Evolutionary conservation across 2,888 invertebrate species (phyloP).

Genomic region (Ommatoiulus sabulosus): DNA sequence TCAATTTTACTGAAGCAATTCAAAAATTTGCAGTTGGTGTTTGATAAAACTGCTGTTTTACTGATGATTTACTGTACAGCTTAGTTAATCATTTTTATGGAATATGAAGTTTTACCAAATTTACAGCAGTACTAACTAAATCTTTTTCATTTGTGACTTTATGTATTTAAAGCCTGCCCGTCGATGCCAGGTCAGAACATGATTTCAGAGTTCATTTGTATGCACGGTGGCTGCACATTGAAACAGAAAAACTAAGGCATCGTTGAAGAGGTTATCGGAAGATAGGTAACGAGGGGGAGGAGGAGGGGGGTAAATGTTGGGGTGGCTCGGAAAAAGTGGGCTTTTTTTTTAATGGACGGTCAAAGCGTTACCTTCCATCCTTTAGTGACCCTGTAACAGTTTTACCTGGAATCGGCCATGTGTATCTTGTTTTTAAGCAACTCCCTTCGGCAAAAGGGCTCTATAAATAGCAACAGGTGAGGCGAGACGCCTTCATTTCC

Average conservation of each 20-base stretch:
- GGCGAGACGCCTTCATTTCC: slow-evolving; percentile 46
- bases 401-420: slow-evolving; percentile 41
- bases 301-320: not conserved
- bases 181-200: slow-evolving; percentile 20
- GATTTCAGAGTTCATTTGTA: slow-evolving; percentile 7
- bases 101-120: too few relatives aligned
- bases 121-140: too few relatives aligned
- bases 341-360: slow-evolving; percentile 11
- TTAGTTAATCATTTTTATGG: too few relatives aligned
- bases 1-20: too few relatives aligned
- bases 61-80: too few relatives aligned
- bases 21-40: too few relatives aligned
- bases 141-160: too few relatives aligned
- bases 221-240: not conserved
- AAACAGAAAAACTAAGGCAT: slow-evolving; percentile 31
- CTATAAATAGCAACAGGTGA: slow-evolving; percentile 45
- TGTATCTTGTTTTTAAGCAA: slow-evolving; percentile 23
- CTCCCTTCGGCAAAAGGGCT: slow-evolving; percentile 2
- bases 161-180: too few relatives aligned
- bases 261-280: slow-evolving; percentile 39
- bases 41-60: too few relatives aligned
- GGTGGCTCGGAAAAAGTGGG: slow-evolving; percentile 18
- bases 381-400: slow-evolving; percentile 45
- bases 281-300: slow-evolving; percentile 41
- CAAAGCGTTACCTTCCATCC: slow-evolving; percentile 47